A percentile compares a stretch with the other conserved stretches of the same genome.
These are phyloP conservation scores for Hyles vespertilio DNA, from an alignment of 1,140 invertebrate species.

Conservation along the genomic window DNA sequence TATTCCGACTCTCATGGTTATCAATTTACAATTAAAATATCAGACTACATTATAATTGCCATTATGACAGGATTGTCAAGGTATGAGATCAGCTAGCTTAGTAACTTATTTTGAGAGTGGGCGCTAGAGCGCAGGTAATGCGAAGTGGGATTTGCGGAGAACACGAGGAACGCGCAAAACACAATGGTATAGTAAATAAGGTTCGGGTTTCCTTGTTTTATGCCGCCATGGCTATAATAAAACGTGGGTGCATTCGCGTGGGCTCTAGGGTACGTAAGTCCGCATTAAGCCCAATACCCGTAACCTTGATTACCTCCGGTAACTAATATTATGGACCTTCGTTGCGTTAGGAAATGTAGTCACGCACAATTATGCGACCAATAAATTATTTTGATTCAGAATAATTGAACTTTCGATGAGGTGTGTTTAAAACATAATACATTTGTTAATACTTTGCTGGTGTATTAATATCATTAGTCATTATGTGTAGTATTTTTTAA, in stretches of 20 bases:
- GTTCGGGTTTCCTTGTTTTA: conserved; percentile 5
- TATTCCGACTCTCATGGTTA: conserved; percentile 14
- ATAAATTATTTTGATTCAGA: not conserved
- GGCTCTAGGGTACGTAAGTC: conserved; percentile 51
- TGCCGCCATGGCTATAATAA: no score
- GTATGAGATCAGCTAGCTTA: conserved; percentile 48
- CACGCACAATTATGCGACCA: not conserved
- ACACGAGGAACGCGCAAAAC: not conserved
- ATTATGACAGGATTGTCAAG: conserved; percentile 38
- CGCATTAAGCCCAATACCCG: conserved; percentile 44
- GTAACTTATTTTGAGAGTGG: conserved; percentile 16
- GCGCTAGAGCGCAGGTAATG: conserved; percentile 9
- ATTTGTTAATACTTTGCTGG: no score
- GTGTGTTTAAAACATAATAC: not conserved
- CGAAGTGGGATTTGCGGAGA: conserved; percentile 13
- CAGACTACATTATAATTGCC: conserved; percentile 34
- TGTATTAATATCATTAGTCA: no score
- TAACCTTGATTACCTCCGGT: conserved; percentile 33
- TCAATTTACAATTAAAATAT: conserved; percentile 45
- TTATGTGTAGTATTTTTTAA: no score
- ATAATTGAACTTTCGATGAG: not conserved
- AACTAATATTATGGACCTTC: no score
- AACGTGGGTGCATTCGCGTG: conserved; percentile 25
- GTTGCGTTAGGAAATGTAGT: no score
- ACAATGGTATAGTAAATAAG: not conserved